phyloP scores from a whole-genome alignment of 1,140 invertebrate species.

The Drosophila nannoptera region DNA sequence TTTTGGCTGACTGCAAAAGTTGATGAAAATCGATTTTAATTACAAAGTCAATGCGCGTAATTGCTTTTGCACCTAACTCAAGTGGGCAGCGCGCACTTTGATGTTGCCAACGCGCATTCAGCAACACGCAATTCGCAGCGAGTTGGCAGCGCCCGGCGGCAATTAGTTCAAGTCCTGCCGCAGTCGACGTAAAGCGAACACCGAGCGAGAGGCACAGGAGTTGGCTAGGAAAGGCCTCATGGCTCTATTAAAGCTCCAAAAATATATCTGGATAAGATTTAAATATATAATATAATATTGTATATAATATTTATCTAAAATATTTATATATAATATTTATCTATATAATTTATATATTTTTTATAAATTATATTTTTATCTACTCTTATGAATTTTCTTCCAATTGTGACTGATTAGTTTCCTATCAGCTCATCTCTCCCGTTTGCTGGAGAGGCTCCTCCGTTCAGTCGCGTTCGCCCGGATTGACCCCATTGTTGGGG shows the following conservation, averaged over 20 bases:
- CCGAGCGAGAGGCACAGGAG: neutral
- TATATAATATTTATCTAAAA: no score
- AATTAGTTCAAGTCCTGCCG: slow-evolving; percentile 12
- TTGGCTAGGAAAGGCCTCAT: no score
- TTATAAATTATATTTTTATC: no score
- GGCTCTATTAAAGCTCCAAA: no score
- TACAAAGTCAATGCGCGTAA: slow-evolving; percentile 76
- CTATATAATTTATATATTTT: no score
- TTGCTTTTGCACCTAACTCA: slow-evolving; percentile 74
- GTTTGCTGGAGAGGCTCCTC: no score
- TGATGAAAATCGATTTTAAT: slow-evolving; percentile 77
- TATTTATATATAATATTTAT: no score
- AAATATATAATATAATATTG: no score
- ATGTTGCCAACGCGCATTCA: slow-evolving; percentile 42
- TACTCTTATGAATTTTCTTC: neutral
- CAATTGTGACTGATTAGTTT: neutral
- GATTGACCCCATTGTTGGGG: neutral
- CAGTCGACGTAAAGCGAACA: no score
- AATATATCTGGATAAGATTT: no score
- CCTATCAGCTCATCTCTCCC: no score
- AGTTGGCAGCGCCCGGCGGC: slow-evolving; percentile 20
- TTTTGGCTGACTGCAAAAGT: slow-evolving; percentile 63
- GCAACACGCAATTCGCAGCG: slow-evolving; percentile 26
- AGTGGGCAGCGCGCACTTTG: slow-evolving; percentile 58
- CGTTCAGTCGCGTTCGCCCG: no score